phyloP scores from a whole-genome alignment of 1,140 invertebrate genomes.

The Lycorma delicatula region DNA sequence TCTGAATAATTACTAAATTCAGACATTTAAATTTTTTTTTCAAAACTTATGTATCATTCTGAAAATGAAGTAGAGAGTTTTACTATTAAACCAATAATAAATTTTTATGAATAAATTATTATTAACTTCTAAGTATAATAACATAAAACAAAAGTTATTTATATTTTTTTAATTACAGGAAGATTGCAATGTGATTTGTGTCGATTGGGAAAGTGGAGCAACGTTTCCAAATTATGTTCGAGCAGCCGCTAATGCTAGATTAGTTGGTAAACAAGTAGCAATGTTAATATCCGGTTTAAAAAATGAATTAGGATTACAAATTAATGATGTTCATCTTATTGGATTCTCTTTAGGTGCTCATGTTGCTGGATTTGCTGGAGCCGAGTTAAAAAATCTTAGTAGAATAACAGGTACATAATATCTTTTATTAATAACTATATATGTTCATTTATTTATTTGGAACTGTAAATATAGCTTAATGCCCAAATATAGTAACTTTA shows the following conservation, averaged over 20 bases:
- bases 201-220: conserved; percentile 90
- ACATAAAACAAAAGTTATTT: not conserved
- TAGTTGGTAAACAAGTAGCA: conserved; percentile 85
- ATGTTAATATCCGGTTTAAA: conserved; percentile 54
- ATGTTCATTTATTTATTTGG: too few species aligned
- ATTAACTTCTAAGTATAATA: not conserved
- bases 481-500: too few species aligned
- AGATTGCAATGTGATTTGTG: conserved; percentile 82
- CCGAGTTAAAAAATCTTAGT: conserved; percentile 70
- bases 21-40: too few species aligned
- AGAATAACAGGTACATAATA: conserved; percentile 87
- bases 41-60: too few species aligned
- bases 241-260: conserved; percentile 83
- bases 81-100: too few species aligned
- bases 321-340: conserved; percentile 72
- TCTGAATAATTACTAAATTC: too few species aligned
- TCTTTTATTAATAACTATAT: too few species aligned
- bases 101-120: too few species aligned
- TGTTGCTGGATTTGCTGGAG: conserved; percentile 86
- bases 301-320: conserved; percentile 44
- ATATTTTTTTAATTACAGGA: conserved; percentile 47
- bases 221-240: conserved; percentile 86
- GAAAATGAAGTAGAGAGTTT: too few species aligned
- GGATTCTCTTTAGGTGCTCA: conserved; percentile 88
- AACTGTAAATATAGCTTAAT: too few species aligned